These are phyloP conservation scores for Colostygia pectinataria DNA, from an alignment of 2,888 invertebrate species.

Conservation along the genomic window DNA sequence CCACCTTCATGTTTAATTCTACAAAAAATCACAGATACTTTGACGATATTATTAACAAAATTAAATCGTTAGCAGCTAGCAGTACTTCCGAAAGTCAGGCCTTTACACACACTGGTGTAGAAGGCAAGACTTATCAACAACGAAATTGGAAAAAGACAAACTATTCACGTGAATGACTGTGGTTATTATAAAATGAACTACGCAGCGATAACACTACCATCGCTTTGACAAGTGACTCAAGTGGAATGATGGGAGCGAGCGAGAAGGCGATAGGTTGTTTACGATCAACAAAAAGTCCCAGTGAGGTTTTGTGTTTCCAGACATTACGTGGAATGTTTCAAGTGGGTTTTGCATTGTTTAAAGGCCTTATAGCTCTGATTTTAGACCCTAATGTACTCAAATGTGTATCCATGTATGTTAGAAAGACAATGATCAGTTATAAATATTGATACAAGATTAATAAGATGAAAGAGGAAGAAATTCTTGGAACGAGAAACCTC, in stretches of 20 bases:
- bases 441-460: conserved; percentile 23
- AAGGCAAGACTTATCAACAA: conserved; percentile 85
- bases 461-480: conserved; percentile 48
- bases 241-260: conserved; percentile 58
- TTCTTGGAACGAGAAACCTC: conserved; percentile 77
- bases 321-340: conserved; percentile 49
- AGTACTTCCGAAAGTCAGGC: conserved; percentile 77
- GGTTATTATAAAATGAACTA: conserved; percentile 68
- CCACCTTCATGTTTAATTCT: conserved; percentile 81
- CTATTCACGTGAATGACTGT: conserved; percentile 55
- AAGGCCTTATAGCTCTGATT: neutral
- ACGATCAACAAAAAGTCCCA: conserved; percentile 48
- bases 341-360: conserved; percentile 26
- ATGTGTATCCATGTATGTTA: neutral
- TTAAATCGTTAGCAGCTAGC: conserved; percentile 41
- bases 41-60: conserved; percentile 55
- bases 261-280: conserved; percentile 51
- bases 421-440: neutral
- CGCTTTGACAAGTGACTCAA: conserved; percentile 64
- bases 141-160: conserved; percentile 57
- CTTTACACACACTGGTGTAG: conserved; percentile 97
- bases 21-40: conserved; percentile 78
- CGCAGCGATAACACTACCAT: conserved; percentile 74
- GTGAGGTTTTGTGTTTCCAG: conserved; percentile 77
- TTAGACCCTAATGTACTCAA: neutral